These are phyloP conservation scores for Apistogramma diplotaenia DNA, from an alignment of 2,113 vertebrate genomes.

Conservation along the genomic window DNA sequence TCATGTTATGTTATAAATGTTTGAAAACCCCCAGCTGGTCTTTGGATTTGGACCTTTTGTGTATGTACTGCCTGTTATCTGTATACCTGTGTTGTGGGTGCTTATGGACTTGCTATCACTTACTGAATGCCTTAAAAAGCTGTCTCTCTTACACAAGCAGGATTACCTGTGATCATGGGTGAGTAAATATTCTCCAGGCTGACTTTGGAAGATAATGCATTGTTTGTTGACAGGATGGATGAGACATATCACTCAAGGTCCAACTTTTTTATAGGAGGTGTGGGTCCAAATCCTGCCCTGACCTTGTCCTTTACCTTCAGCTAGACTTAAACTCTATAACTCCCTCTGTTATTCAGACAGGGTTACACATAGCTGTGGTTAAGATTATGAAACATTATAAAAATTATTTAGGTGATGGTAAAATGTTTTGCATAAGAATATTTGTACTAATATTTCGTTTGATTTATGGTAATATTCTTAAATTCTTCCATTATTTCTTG, in stretches of 20 bases:
- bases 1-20: too few relatives aligned
- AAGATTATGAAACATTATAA: background rate
- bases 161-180: too few relatives aligned
- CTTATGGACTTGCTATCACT: too few relatives aligned
- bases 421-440: background rate
- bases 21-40: too few relatives aligned
- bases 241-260: slow-evolving; percentile 62
- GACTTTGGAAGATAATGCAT: rapidly evolving
- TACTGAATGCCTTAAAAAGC: too few relatives aligned
- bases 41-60: too few relatives aligned
- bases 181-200: background rate
- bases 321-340: background rate
- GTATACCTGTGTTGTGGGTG: too few relatives aligned
- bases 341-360: slow-evolving; percentile 60
- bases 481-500: too few relatives aligned
- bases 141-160: too few relatives aligned
- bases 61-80: too few relatives aligned
- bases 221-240: slow-evolving; percentile 61
- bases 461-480: too few relatives aligned
- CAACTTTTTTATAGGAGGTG: background rate
- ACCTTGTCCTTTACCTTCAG: background rate
- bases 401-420: background rate
- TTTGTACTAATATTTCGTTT: too few relatives aligned
- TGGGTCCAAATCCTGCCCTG: background rate
- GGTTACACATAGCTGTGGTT: background rate